phyloP scores from a whole-genome alignment of 2,113 vertebrate genomes.

The Numenius arquata region DNA sequence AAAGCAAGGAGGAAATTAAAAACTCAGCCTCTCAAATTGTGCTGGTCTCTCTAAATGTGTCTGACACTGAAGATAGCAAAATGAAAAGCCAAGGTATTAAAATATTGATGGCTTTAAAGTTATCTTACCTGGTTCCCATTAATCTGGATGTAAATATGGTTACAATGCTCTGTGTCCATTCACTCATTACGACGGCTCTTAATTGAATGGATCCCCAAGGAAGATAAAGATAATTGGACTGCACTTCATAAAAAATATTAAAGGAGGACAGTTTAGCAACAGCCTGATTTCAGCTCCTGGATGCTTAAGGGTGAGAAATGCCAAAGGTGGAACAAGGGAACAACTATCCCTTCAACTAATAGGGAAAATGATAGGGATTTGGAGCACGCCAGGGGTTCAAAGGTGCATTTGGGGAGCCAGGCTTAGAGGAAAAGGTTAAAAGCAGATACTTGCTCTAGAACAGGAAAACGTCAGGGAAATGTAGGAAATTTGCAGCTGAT shows the following conservation, averaged over 20 bases:
- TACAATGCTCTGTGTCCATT: slow-evolving; percentile 53
- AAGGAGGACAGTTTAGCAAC: slow-evolving; percentile 32
- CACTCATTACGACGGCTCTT: slow-evolving; percentile 37
- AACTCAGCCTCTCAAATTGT: slow-evolving; percentile 10
- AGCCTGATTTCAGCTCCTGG: slow-evolving; percentile 23
- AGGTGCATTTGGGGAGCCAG: not conserved
- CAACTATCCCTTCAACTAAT: not conserved
- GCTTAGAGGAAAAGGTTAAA: not conserved
- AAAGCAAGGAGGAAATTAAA: slow-evolving; percentile 51
- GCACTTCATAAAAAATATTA: slow-evolving; percentile 67
- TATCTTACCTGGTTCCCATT: slow-evolving; percentile 60
- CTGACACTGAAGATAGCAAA: slow-evolving; percentile 43
- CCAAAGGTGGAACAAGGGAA: slow-evolving; percentile 35
- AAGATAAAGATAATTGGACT: slow-evolving; percentile 73
- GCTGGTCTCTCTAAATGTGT: slow-evolving; percentile 1
- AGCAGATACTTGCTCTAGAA: not conserved
- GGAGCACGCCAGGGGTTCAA: not conserved
- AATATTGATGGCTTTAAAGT: slow-evolving; percentile 62
- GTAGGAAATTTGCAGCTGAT: not conserved
- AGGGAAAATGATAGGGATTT: not conserved
- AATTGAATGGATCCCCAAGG: slow-evolving; percentile 68
- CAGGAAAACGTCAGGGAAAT: not conserved
- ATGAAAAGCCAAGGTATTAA: slow-evolving; percentile 44
- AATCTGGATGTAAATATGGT: slow-evolving; percentile 64
- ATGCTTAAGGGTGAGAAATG: slow-evolving; percentile 26